Evolutionary conservation across 2,113 vertebrate genomes (phyloP).

Genomic region (Oryzias melastigma): DNA sequence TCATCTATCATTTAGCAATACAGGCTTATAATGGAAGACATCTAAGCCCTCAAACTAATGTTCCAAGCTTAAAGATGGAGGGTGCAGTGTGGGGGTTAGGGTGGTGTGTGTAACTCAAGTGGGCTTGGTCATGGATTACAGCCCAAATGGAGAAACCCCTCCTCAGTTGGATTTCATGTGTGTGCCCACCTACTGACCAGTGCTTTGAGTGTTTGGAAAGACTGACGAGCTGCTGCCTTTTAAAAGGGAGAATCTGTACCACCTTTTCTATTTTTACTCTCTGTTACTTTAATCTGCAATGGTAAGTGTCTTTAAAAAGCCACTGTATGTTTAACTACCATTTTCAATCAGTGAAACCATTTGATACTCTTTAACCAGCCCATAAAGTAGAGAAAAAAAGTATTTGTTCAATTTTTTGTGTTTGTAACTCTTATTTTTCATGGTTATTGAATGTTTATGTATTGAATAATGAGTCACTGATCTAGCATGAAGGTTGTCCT

Average conservation of each 20-base stretch:
- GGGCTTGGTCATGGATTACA: conserved; percentile 41
- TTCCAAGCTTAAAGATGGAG: no score
- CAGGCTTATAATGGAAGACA: no score
- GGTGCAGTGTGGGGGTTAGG: no score
- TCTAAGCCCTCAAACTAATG: no score
- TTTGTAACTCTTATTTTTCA: conserved; percentile 7
- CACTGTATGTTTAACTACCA: background rate
- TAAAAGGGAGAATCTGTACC: conserved; percentile 15
- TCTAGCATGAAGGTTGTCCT: conserved; percentile 59
- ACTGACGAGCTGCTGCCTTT: conserved; percentile 31
- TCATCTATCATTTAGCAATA: no score
- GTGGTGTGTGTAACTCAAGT: conserved; percentile 17
- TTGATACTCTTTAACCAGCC: conserved; percentile 6
- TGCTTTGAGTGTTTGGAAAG: conserved; percentile 43
- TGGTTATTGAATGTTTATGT: conserved; percentile 39
- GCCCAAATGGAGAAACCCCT: conserved; percentile 53
- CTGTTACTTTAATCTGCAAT: conserved; percentile 28
- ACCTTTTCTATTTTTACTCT: conserved; percentile 14
- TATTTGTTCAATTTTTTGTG: background rate
- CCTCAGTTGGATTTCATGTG: conserved; percentile 49
- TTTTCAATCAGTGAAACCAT: background rate
- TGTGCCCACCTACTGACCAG: conserved; percentile 54
- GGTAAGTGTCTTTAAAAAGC: conserved; percentile 43
- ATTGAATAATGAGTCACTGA: conserved; percentile 53
- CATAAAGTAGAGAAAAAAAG: background rate